Evolutionary conservation across 1,140 invertebrate species (phyloP), one percentile per base, ranked within the genome.

Genomic region (Zaprionus davidi): DNA sequence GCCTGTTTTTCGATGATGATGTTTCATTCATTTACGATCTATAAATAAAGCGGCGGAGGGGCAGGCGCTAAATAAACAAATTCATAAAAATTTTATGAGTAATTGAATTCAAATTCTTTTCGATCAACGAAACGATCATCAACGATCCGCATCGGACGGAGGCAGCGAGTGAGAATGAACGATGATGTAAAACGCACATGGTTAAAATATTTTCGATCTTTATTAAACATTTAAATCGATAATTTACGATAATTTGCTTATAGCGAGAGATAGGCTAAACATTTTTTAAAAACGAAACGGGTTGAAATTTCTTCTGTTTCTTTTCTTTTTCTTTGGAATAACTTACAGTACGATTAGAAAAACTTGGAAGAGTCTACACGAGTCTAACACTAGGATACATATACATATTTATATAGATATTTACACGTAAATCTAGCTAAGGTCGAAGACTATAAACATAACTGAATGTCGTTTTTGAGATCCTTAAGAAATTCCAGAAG

Each of bases 1-100:
- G 76, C 56, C 62, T 78, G 63, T 74, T 76, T 82, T 65, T 9
- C n/a, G 41, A 51, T 51, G 46, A 24, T 51, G 46, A 63, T 69
- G 59, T 73, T 86, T 59, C 53, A 69, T 71, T 87, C 81, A 84
- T 84, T 84, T 73, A 63, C 44, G 60, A 70, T 62, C 62, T 78
- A 78, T 75, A 76, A 78, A 75, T 75, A 77, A 60, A 59, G 44
- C 44, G 28, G n/a, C 12, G 26, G 3, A 55, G 2, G 13, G 22
- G 3, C 22, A 13, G 22, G 58, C 22, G 22, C 56, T 9, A 78
- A 77, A 90, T 90, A 90, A 90, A 90, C 85, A 90, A 73, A 90
- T 77, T 74, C 81, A 88, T 84, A 81, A 84, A 88, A 88, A 71
- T 90, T 82, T 90, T 85, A 90, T 90, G 85, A 87, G 73, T 87